phyloP scores from a whole-genome alignment of 2,888 invertebrate genomes.

The Dolichomitus sp. region DNA sequence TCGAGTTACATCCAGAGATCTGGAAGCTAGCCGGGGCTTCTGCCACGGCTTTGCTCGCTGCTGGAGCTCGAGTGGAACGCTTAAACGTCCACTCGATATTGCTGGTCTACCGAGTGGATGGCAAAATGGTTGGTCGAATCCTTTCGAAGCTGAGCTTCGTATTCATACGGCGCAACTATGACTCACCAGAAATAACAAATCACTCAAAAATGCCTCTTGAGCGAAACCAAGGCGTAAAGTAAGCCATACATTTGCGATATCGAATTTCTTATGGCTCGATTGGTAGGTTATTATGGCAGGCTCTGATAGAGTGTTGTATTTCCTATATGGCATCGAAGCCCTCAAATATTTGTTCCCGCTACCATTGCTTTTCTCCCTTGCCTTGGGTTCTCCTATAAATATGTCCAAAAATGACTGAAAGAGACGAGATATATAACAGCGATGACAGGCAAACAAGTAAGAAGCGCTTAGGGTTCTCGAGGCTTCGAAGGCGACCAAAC shows the following conservation, averaged over 20 bases:
- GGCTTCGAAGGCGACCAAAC: conserved; percentile 54
- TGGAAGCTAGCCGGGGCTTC: conserved; percentile 8
- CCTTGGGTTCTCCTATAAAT: conserved; percentile 3
- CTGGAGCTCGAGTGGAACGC: conserved; percentile 58
- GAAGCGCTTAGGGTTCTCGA: conserved; percentile 30
- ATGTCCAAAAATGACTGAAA: conserved; percentile 35
- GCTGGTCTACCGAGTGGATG: conserved; percentile 44
- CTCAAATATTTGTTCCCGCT: conserved; percentile 57
- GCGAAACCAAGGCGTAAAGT: conserved; percentile 7
- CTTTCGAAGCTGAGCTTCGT: conserved; percentile 19
- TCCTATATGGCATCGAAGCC: conserved; percentile 47
- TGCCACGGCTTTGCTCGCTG: conserved; percentile 28
- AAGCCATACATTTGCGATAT: conserved; percentile 17
- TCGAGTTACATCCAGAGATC: conserved; percentile 25
- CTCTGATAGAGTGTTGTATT: conserved; percentile 51
- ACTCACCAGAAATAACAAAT: conserved; percentile 36
- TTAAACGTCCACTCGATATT: conserved; percentile 55
- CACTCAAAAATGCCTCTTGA: conserved; percentile 9
- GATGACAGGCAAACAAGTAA: conserved; percentile 64
- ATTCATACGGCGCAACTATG: conserved; percentile 7
- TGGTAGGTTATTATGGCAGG: conserved; percentile 34
- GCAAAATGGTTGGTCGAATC: conserved; percentile 28
- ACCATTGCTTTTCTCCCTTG: conserved; percentile 28
- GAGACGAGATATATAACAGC: conserved; percentile 44
- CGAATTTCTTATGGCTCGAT: conserved; percentile 37